Evolutionary conservation across 2,113 vertebrate species (phyloP).

Genomic region (Nibea coibor): DNA sequence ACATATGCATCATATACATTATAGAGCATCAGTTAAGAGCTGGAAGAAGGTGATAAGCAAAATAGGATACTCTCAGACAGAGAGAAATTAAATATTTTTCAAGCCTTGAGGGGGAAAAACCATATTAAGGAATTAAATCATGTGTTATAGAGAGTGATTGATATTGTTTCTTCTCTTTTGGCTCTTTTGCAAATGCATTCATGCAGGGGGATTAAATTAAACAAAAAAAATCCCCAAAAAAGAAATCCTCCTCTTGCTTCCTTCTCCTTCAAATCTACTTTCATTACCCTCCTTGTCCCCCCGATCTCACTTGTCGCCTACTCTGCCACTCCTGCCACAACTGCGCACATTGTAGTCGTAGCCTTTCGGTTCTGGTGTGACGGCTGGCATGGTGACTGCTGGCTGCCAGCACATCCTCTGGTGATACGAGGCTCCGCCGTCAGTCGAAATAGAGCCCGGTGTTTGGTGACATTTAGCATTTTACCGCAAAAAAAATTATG

Average conservation of each 20-base stretch:
- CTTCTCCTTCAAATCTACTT: conserved; percentile 54
- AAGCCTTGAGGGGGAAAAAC: not conserved
- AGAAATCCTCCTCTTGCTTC: conserved; percentile 8
- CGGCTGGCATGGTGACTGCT: conserved; percentile 46
- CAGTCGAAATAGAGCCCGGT: conserved; percentile 56
- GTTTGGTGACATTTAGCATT: conserved; percentile 80
- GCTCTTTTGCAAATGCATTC: not conserved
- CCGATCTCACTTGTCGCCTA: conserved; percentile 55
- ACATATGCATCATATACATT: conserved; percentile 1
- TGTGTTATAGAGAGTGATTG: not conserved
- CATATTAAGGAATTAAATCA: not conserved
- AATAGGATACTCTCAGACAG: not conserved
- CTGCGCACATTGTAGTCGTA: conserved; percentile 41
- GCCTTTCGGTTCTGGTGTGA: conserved; percentile 60
- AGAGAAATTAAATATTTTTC: not conserved
- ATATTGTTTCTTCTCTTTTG: conserved; percentile 19
- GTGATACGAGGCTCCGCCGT: conserved; percentile 35
- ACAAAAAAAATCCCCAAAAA: conserved; percentile 10
- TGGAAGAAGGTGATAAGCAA: not conserved
- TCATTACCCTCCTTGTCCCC: conserved; percentile 66
- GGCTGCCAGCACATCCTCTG: conserved; percentile 60
- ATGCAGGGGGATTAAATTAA: not conserved
- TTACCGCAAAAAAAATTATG: conserved; percentile 74
- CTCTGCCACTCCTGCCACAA: conserved; percentile 61
- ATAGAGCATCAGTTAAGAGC: not conserved